phyloP scores from a whole-genome alignment of 2,113 vertebrate species.

The Rhineura floridana region DNA sequence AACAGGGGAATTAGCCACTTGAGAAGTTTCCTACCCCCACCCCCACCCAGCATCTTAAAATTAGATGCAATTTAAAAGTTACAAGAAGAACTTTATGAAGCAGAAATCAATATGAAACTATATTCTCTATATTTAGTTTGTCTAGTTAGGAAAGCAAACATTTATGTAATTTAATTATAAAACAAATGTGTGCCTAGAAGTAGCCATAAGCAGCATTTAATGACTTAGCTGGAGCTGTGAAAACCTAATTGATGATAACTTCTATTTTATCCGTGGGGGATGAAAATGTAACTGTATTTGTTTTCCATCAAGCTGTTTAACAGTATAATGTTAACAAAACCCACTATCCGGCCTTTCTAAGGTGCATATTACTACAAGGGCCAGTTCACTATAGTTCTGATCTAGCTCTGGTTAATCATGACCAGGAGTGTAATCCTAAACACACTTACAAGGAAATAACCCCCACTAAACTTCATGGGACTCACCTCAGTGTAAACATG shows the following conservation, averaged over 20 bases:
- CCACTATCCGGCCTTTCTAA: not conserved
- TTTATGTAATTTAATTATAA: slow-evolving; percentile 15
- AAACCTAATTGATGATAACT: not conserved
- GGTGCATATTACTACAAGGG: not conserved
- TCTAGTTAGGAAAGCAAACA: not conserved
- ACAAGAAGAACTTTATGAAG: not conserved
- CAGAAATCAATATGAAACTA: not conserved
- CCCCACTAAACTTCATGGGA: not conserved
- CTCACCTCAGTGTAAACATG: not conserved
- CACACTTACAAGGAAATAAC: not conserved
- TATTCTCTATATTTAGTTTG: not conserved
- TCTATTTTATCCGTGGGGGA: slow-evolving; percentile 14
- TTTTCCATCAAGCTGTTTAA: not conserved
- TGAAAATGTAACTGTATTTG: not conserved
- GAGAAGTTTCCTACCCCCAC: not conserved
- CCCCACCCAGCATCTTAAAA: not conserved
- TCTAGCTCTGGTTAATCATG: not conserved
- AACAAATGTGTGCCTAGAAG: not conserved
- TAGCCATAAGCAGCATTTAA: slow-evolving; percentile 20
- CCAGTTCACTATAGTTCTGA: not conserved
- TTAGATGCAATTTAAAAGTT: slow-evolving; percentile 8
- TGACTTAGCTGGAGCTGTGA: not conserved
- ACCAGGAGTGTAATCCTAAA: not conserved
- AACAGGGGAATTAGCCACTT: not conserved
- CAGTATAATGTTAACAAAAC: not conserved